Conservation (phyloP, 2,797 vertebrate genomes). For the Mionectes olivaceus region DNA sequence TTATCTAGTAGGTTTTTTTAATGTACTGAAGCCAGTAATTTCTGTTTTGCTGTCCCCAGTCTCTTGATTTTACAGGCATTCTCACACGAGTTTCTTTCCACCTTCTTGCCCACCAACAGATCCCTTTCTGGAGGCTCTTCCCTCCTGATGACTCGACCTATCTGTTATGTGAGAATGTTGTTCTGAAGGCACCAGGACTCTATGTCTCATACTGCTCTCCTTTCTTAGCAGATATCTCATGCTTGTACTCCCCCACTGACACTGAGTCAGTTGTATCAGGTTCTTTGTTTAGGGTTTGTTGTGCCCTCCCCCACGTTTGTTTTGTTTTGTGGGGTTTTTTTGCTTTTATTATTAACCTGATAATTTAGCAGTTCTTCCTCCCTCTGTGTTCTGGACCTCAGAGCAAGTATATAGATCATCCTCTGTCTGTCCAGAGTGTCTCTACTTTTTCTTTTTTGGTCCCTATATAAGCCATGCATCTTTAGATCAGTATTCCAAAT, state of each 20-base stretch:
- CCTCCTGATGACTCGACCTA: neutral
- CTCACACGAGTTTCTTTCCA: neutral
- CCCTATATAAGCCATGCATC: neutral
- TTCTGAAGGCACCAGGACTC: neutral
- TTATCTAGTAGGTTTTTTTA: neutral
- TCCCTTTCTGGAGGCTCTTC: neutral
- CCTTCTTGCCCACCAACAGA: neutral
- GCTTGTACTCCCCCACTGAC: neutral
- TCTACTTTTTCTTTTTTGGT: neutral
- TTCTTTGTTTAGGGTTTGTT: neutral
- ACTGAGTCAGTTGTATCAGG: neutral
- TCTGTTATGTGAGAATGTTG: neutral
- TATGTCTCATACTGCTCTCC: neutral
- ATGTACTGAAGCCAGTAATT: neutral
- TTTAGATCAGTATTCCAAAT: neutral
- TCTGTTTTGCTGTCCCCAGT: neutral
- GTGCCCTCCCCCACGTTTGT: neutral
- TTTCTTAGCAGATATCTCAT: neutral
- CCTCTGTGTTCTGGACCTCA: neutral
- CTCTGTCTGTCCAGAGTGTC: neutral
- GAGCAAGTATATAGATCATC: neutral
- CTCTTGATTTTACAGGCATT: neutral
- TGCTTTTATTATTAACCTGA: neutral
- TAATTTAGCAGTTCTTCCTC: neutral
- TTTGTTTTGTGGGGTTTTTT: neutral